Conservation (phyloP, 2,113 vertebrate genomes). For the Plestiodon gilberti region DNA sequence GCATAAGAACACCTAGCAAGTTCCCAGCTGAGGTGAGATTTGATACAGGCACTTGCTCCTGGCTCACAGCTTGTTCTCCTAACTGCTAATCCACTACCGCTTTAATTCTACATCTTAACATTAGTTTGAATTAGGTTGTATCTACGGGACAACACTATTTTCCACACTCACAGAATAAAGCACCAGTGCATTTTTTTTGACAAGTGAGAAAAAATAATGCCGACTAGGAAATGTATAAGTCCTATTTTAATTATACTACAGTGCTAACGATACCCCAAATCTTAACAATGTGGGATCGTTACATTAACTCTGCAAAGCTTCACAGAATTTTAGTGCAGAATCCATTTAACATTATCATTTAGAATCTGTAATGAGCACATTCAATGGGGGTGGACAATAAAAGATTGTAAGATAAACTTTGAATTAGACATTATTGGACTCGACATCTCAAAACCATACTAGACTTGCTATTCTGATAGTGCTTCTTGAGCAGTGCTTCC, state of each 20-base stretch:
- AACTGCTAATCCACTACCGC: neutral
- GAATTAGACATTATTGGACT: neutral
- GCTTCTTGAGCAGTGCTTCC: neutral
- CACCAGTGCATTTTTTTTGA: slow-evolving; percentile 9
- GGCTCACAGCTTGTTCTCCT: neutral
- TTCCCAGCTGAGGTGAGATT: neutral
- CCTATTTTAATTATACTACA: slow-evolving; percentile 14
- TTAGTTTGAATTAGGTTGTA: neutral
- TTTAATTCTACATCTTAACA: neutral
- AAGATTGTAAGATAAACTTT: slow-evolving; percentile 44
- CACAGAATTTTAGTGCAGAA: slow-evolving; percentile 57
- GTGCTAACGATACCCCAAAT: slow-evolving; percentile 51
- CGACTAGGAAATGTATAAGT: slow-evolving; percentile 21
- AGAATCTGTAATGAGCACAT: slow-evolving; percentile 46
- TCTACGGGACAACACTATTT: neutral
- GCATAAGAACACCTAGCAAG: neutral
- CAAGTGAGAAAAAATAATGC: slow-evolving; percentile 13
- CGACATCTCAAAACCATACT: neutral
- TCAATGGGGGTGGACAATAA: slow-evolving; percentile 36
- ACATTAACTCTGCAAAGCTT: slow-evolving; percentile 48
- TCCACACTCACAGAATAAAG: neutral
- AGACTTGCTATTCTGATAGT: slow-evolving; percentile 18
- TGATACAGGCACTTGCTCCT: neutral
- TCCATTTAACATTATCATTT: slow-evolving; percentile 58
- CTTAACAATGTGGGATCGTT: slow-evolving; percentile 41